Evolutionary conservation across 2,113 vertebrate species (phyloP).

Genomic region (Cyphomyrus discorhynchus): DNA sequence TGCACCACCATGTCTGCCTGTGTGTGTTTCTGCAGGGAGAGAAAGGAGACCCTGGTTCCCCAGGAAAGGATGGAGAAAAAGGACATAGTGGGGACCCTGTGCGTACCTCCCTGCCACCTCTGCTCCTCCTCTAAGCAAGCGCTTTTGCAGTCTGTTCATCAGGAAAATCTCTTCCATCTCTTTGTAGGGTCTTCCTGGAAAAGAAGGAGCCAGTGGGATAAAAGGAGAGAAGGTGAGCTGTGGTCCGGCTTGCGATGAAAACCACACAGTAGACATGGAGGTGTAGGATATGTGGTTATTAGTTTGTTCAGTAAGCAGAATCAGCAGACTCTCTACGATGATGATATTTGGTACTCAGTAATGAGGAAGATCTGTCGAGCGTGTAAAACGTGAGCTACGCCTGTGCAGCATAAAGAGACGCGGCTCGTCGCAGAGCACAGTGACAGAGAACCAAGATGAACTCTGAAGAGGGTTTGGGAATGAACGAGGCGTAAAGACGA

Average conservation of each 20-base stretch:
- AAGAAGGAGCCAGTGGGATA: constrained; percentile 44
- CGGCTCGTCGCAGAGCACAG: background rate
- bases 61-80: constrained; percentile 56
- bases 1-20: constrained; percentile 29
- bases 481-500: background rate
- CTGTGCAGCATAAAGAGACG: background rate
- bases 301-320: background rate
- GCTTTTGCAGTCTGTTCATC: constrained; percentile 44
- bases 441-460: background rate
- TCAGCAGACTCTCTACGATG: background rate
- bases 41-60: constrained; percentile 58
- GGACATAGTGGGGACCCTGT: constrained; percentile 72
- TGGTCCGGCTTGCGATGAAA: background rate
- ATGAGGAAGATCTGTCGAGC: background rate
- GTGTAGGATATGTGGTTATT: background rate
- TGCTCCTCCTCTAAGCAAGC: constrained; percentile 27
- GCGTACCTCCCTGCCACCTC: constrained; percentile 43
- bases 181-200: constrained; percentile 61
- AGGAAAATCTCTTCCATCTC: constrained; percentile 43
- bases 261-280: background rate
- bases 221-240: constrained; percentile 73
- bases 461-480: background rate
- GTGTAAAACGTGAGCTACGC: background rate
- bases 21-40: constrained; percentile 58
- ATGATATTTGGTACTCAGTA: background rate